Evolutionary conservation across 2,797 vertebrate species (phyloP).

Genomic region (Sebastes steindachneri): DNA sequence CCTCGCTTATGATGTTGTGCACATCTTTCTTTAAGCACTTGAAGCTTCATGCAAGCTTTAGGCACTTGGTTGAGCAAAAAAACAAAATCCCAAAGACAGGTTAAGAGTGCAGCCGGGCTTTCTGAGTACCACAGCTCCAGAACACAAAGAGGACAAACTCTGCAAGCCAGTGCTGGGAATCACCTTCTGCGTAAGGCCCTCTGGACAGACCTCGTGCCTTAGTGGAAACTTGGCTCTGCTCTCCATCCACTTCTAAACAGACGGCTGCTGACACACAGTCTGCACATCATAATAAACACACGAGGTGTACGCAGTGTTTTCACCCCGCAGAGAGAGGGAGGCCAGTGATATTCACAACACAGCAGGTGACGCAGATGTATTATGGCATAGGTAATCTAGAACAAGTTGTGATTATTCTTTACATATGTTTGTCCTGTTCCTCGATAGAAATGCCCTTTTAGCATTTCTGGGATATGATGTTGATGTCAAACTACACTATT

Average conservation of each 20-base stretch:
- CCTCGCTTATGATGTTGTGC: background rate
- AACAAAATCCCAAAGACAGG: background rate
- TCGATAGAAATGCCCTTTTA: background rate
- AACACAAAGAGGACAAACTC: slow-evolving; percentile 46
- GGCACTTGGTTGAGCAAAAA: background rate
- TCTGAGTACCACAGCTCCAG: background rate
- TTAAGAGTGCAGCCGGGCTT: background rate
- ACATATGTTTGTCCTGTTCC: slow-evolving; percentile 3
- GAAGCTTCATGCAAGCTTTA: background rate
- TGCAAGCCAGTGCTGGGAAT: slow-evolving; percentile 72
- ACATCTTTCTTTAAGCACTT: background rate
- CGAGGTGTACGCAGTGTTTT: slow-evolving; percentile 51
- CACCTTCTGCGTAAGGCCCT: slow-evolving; percentile 56
- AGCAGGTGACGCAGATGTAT: slow-evolving; percentile 58
- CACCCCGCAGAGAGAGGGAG: slow-evolving; percentile 4
- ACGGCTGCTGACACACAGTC: slow-evolving; percentile 70
- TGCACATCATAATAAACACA: slow-evolving; percentile 79
- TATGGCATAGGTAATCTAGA: background rate
- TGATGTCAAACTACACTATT: background rate
- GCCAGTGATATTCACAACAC: slow-evolving; percentile 20
- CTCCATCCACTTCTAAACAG: slow-evolving; percentile 65
- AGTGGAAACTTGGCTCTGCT: slow-evolving; percentile 82
- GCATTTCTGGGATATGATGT: slow-evolving; percentile 48
- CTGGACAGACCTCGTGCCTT: slow-evolving; percentile 32
- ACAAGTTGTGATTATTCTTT: slow-evolving; percentile 30